phyloP scores from a whole-genome alignment of 2,113 vertebrate genomes.

The Salminus brasiliensis region DNA sequence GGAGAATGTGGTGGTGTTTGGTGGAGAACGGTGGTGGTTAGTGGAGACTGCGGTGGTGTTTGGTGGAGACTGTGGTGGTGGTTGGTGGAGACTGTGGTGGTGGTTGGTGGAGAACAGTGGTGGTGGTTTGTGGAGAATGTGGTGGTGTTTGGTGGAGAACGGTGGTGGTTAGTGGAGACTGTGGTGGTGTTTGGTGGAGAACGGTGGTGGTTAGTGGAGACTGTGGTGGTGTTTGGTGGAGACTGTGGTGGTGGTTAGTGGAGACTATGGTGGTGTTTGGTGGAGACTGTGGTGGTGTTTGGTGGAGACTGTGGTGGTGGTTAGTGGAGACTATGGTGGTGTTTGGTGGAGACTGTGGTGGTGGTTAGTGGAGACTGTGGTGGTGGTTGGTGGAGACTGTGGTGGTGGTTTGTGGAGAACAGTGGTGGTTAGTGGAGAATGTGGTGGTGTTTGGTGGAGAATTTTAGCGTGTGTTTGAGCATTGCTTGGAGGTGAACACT shows the following conservation, averaged over 20 bases:
- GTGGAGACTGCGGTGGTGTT: neutral
- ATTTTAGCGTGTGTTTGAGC: neutral
- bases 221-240: neutral
- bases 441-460: neutral
- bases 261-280: no score
- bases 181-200: neutral
- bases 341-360: neutral
- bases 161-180: neutral
- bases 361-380: no score
- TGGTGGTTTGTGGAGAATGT: no score
- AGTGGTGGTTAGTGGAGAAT: no score
- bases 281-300: no score
- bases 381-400: neutral
- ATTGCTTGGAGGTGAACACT: neutral
- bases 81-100: no score
- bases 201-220: neutral
- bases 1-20: neutral
- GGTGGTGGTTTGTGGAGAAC: no score
- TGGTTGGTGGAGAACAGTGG: no score
- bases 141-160: no score
- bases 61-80: no score
- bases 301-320: neutral
- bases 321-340: neutral
- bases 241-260: neutral
- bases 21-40: neutral